A percentile compares a stretch with the other conserved stretches of the same genome.
Conservation (phyloP, 1,140 invertebrate species). For the Pectinophora gossypiella region DNA sequence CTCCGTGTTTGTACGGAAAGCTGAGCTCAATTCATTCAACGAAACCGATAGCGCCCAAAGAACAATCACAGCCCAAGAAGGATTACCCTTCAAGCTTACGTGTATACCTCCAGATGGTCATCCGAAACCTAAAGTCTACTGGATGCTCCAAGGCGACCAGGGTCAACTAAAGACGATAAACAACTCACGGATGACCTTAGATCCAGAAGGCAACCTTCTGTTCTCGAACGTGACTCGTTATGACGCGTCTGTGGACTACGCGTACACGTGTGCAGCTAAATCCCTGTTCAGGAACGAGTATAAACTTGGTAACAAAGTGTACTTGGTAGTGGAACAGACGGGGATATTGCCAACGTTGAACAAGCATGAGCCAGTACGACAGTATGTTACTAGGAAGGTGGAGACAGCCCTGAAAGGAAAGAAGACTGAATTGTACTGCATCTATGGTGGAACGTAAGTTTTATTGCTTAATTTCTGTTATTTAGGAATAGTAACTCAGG, state of each 20-base stretch:
- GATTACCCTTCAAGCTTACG: conserved; percentile 89
- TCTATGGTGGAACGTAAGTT: conserved; percentile 92
- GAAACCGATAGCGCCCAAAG: conserved; percentile 78
- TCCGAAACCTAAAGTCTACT: conserved; percentile 95
- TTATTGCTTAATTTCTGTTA: no score
- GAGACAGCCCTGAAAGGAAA: conserved; percentile 90
- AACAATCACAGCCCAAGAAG: conserved; percentile 85
- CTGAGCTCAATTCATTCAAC: conserved; percentile 94
- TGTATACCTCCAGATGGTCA: conserved; percentile 95
- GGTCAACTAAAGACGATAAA: conserved; percentile 92
- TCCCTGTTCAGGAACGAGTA: conserved; percentile 92
- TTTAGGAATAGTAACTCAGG: no score
- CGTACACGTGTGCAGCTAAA: conserved; percentile 93
- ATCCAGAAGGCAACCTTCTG: conserved; percentile 95
- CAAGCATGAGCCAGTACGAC: conserved; percentile 83
- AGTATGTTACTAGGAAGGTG: conserved; percentile 91
- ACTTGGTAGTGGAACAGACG: conserved; percentile 85
- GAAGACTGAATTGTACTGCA: conserved; percentile 87
- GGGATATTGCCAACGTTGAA: conserved; percentile 86
- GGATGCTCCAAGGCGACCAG: conserved; percentile 88
- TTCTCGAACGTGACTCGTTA: conserved; percentile 93
- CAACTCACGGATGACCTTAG: conserved; percentile 93
- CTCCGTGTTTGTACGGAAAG: conserved; percentile 95
- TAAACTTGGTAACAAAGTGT: conserved; percentile 90
- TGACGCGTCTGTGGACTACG: conserved; percentile 89